Base-by-base conservation (phyloP, 2,888 invertebrate genomes). In the Dascillus cervinus region DNA sequence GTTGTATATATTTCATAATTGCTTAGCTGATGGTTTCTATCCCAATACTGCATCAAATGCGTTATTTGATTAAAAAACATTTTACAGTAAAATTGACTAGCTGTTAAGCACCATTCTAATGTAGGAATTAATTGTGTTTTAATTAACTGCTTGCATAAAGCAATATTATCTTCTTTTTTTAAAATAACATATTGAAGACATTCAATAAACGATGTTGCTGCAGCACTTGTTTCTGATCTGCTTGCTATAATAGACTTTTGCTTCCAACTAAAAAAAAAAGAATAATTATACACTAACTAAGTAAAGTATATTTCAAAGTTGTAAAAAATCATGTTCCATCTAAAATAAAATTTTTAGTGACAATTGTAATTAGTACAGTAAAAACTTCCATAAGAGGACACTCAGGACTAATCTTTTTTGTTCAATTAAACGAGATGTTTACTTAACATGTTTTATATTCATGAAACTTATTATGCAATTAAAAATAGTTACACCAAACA, bases 171-270 rank as follows among this genome's bases (percentile, higher is more conserved):
- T 24, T 67, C 60, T 44, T 73, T 69, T 46, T 70, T 64, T 26
- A 75, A 58, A 30, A 76, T 62, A 6, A 75, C 57, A 50, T 75
- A 83, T 26, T 75, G 76, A 11, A 88, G 56, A 55, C 89, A 89
- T 56, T 90, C 90, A 11, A 79, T 70, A 46, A 81, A 76, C 2
- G 84, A 72, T 23, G 69, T 71, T 11, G 79, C 70, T 49, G 88
- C 73, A 0, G 79, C 73, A 24, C 75, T 68, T 10, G 73, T 70
- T 62, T 89, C 87, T 22, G 77, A 77, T 41, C 75, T 75, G 23
- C 79, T 82, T 17, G 66, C 66, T 27, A 72, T 56, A 5, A 78
- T 70, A 27, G 65, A 68, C 39, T 77, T 75, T 22, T 70, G 67
- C 27, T 72, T 71, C 37, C 84, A 67, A 17, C 82, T 82, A 58